Evolutionary conservation across 2,888 invertebrate genomes (phyloP).

Genomic region (Baccha elongata): DNA sequence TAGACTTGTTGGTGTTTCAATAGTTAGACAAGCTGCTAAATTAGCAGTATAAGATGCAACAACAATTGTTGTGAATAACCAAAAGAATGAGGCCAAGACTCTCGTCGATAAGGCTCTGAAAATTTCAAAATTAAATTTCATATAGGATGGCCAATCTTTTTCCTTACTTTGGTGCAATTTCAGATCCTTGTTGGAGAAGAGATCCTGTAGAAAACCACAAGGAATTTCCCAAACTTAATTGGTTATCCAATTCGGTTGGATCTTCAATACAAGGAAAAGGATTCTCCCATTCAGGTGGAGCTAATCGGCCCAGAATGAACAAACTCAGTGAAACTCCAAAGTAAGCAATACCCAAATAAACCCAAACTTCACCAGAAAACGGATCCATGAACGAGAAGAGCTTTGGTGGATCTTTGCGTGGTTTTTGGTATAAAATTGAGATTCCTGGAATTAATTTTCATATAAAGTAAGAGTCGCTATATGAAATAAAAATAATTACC

Average conservation of each 20-base stretch:
- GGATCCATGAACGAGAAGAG: constrained; percentile 96
- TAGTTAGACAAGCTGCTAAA: constrained; percentile 93
- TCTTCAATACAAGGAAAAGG: constrained; percentile 93
- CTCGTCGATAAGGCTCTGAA: constrained; percentile 92
- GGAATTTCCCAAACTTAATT: constrained; percentile 91
- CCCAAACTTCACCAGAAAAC: constrained; percentile 92
- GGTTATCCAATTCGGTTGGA: constrained; percentile 91
- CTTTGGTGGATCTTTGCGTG: constrained; percentile 91
- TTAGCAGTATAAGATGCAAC: constrained; percentile 94
- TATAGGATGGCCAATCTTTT: background rate
- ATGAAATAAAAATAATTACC: too few relatives aligned
- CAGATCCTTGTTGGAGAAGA: constrained; percentile 93
- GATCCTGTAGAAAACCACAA: constrained; percentile 96
- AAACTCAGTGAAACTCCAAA: constrained; percentile 90
- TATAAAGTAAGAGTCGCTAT: too few relatives aligned
- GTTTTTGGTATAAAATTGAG: constrained; percentile 93
- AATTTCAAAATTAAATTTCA: constrained; percentile 47
- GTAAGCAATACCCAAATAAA: constrained; percentile 91
- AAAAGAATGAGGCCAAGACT: constrained; percentile 93
- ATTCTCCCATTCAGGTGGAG: constrained; percentile 94
- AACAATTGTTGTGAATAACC: constrained; percentile 92
- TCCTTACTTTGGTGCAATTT: constrained; percentile 92
- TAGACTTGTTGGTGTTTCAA: constrained; percentile 88
- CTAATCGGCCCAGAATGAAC: constrained; percentile 90
- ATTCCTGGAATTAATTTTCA: constrained; percentile 85